A percentile compares a stretch with the other conserved stretches of the same genome.
Conservation (phyloP, 1,140 invertebrate species). For the Grapholita molesta region DNA sequence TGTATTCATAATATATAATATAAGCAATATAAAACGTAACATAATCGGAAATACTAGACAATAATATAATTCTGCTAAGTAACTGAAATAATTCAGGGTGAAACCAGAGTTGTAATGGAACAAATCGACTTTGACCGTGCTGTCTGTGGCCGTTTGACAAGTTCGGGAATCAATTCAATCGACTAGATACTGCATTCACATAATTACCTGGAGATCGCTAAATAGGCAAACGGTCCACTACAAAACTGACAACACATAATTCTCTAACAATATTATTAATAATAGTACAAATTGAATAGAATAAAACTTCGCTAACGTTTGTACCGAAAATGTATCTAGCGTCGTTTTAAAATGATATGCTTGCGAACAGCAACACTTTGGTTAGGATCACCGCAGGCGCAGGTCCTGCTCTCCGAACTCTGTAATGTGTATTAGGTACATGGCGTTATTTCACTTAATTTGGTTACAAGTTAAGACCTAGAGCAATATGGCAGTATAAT, state of each 20-base stretch:
- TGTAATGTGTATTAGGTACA: not conserved
- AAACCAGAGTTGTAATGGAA: conserved; percentile 51
- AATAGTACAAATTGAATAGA: conserved; percentile 69
- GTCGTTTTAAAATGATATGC: conserved; percentile 75
- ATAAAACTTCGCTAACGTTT: conserved; percentile 74
- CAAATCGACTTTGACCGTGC: conserved; percentile 31
- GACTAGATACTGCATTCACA: conserved; percentile 61
- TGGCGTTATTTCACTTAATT: not conserved
- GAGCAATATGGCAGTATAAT: not conserved
- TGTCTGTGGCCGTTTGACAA: conserved; percentile 28
- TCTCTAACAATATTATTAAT: conserved; percentile 74
- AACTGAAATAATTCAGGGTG: conserved; percentile 73
- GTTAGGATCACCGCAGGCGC: conserved; percentile 59
- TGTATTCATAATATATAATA: conserved; percentile 76
- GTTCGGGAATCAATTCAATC: conserved; percentile 46
- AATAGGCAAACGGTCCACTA: conserved; percentile 42
- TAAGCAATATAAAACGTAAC: conserved; percentile 78
- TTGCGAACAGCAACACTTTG: conserved; percentile 75
- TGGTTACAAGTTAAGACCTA: not conserved
- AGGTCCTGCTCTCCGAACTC: conserved; percentile 43
- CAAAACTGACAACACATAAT: conserved; percentile 61
- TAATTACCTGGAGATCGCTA: conserved; percentile 25
- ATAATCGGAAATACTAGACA: conserved; percentile 76
- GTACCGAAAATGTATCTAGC: conserved; percentile 74
- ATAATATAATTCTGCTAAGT: conserved; percentile 77